Conservation (phyloP, 2,797 vertebrate genomes). For the Semotilus atromaculatus region DNA sequence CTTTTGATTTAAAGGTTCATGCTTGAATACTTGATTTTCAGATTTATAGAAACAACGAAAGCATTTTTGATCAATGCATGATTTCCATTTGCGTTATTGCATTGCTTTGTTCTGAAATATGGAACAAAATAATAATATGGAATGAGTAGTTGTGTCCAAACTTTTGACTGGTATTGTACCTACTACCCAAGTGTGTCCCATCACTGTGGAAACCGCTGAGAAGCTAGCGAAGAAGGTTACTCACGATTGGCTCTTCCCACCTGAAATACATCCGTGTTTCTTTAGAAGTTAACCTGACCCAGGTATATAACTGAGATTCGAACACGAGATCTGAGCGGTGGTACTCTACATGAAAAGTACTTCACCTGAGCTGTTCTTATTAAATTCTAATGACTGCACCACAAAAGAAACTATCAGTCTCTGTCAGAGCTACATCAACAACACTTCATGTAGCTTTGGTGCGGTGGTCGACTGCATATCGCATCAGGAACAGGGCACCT, state of each 20-base stretch:
- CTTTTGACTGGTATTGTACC: neutral
- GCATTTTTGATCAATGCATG: neutral
- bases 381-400: constrained; percentile 44
- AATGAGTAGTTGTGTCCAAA: neutral
- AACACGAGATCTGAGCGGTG: neutral
- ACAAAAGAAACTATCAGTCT: constrained; percentile 36
- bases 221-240: neutral
- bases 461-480: constrained; percentile 10
- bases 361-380: constrained; percentile 39
- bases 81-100: neutral
- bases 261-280: constrained; percentile 14
- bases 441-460: constrained; percentile 11
- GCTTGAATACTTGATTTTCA: neutral
- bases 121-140: neutral
- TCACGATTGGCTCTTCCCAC: neutral
- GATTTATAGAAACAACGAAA: neutral
- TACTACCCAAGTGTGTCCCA: neutral
- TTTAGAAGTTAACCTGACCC: constrained; percentile 14
- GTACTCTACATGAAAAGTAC: neutral
- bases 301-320: constrained; percentile 19
- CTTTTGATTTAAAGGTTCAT: neutral
- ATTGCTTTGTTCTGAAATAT: neutral
- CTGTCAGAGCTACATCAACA: constrained; percentile 28
- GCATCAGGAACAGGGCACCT: constrained; percentile 34
- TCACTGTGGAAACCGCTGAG: neutral